A percentile compares a stretch with the other conserved stretches of the same genome.
These are phyloP conservation scores for Pinctada fucata DNA, from an alignment of 2,888 invertebrate species.

Conservation along the genomic window DNA sequence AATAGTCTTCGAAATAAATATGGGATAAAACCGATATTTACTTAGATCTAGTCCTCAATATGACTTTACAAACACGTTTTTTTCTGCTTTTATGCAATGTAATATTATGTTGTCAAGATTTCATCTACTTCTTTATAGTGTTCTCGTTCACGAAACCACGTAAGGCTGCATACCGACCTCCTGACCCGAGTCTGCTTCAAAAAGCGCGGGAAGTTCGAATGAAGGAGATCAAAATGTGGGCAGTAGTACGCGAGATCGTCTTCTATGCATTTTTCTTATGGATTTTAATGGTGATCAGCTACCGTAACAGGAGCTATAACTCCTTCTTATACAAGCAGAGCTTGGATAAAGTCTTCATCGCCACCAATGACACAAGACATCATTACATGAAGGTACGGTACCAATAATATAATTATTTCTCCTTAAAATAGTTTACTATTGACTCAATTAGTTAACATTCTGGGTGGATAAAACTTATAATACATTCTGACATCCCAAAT, in stretches of 20 bases:
- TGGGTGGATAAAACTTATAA: no score
- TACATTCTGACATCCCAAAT: no score
- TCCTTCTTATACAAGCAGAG: conserved; percentile 76
- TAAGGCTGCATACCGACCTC: conserved; percentile 73
- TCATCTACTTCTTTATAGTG: conserved; percentile 36
- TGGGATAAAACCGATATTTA: no score
- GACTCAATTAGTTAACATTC: no score
- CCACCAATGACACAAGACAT: conserved; percentile 57
- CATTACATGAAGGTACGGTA: conserved; percentile 53
- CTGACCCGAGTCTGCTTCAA: conserved; percentile 73
- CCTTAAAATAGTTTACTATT: no score
- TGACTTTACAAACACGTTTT: no score
- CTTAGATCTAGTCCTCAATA: no score
- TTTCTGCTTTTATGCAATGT: no score
- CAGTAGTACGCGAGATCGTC: conserved; percentile 77
- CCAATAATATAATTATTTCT: no score
- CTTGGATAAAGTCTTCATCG: conserved; percentile 70
- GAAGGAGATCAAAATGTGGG: conserved; percentile 78
- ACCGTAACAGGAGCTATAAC: conserved; percentile 76
- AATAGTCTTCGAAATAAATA: no score
- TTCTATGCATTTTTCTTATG: conserved; percentile 78
- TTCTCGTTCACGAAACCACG: conserved; percentile 61
- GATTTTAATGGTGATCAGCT: conserved; percentile 77
- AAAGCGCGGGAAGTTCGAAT: conserved; percentile 73
- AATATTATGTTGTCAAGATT: no score